Percentiles rank a stretch among this genome's conserved stretches.
phyloP scores from a whole-genome alignment of 2,113 vertebrate genomes.

The Andinoacara biseriatus region DNA sequence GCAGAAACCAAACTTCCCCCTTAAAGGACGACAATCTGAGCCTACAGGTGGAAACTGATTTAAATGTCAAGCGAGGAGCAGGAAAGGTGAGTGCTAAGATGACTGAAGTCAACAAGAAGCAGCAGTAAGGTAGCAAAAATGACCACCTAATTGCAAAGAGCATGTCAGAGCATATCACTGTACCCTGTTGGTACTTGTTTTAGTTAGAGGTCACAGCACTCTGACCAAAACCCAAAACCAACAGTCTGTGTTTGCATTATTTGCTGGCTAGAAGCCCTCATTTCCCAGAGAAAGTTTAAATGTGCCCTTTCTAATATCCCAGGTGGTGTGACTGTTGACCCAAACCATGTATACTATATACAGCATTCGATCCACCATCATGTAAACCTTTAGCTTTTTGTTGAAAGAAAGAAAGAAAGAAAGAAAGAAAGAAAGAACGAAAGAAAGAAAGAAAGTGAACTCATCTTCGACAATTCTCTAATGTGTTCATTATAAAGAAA shows the following conservation, averaged over 20 bases:
- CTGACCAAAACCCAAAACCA: not conserved
- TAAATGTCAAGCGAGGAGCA: slow-evolving; percentile 4
- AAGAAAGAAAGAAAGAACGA: not conserved
- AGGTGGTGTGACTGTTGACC: not conserved
- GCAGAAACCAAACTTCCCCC: not conserved
- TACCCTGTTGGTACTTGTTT: not conserved
- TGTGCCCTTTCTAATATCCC: not conserved
- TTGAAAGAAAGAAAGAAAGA: not conserved
- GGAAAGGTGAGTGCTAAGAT: not conserved
- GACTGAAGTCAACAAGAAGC: not conserved
- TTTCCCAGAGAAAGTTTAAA: not conserved
- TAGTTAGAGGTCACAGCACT: not conserved
- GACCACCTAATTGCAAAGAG: not conserved
- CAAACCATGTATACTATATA: not conserved
- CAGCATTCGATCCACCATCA: not conserved
- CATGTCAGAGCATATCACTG: not conserved
- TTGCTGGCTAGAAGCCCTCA: not conserved
- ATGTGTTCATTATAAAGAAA: slow-evolving; percentile 40
- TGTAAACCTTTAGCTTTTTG: not conserved
- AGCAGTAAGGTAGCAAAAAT: not conserved
- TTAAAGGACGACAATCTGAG: not conserved
- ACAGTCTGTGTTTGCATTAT: slow-evolving; percentile 7
- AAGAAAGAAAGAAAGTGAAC: not conserved
- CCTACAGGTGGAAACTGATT: not conserved
- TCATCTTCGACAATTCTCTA: slow-evolving; percentile 26